Percentiles rank a stretch among this genome's conserved stretches.
phyloP scores from a whole-genome alignment of 2,888 invertebrate species.

The Apamea crenata region DNA sequence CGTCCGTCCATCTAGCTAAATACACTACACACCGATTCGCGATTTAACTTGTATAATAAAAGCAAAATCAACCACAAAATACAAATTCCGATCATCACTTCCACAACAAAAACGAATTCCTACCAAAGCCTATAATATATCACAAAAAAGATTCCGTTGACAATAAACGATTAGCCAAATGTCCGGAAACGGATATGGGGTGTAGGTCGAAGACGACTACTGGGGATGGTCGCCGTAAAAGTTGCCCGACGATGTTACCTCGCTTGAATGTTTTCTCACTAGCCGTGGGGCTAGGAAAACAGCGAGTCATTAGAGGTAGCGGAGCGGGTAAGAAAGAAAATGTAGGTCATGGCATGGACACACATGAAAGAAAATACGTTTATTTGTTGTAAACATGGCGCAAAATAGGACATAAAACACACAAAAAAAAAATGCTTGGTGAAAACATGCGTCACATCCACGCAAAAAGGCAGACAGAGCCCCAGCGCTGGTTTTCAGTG shows the following conservation, averaged over 20 bases:
- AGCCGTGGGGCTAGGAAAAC: conserved; percentile 48
- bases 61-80: conserved; percentile 8
- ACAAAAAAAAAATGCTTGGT: no score
- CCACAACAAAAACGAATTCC: conserved; percentile 24
- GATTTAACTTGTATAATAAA: neutral
- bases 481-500: no score
- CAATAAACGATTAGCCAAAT: conserved; percentile 77
- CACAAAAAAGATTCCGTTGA: conserved; percentile 62
- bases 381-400: no score
- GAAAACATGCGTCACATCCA: no score
- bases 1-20: no score
- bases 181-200: conserved; percentile 69
- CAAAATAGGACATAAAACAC: no score
- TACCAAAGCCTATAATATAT: conserved; percentile 38
- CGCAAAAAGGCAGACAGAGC: no score
- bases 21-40: no score
- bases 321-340: neutral
- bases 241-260: conserved; percentile 72
- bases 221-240: conserved; percentile 73
- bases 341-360: neutral
- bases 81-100: conserved; percentile 19
- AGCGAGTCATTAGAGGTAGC: conserved; percentile 14
- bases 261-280: conserved; percentile 64
- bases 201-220: conserved; percentile 68
- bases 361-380: no score